Percentiles rank a stretch among this genome's conserved stretches.
Evolutionary conservation across 2,113 vertebrate genomes (phyloP).

Genomic region (Dipodomys stephensi): DNA sequence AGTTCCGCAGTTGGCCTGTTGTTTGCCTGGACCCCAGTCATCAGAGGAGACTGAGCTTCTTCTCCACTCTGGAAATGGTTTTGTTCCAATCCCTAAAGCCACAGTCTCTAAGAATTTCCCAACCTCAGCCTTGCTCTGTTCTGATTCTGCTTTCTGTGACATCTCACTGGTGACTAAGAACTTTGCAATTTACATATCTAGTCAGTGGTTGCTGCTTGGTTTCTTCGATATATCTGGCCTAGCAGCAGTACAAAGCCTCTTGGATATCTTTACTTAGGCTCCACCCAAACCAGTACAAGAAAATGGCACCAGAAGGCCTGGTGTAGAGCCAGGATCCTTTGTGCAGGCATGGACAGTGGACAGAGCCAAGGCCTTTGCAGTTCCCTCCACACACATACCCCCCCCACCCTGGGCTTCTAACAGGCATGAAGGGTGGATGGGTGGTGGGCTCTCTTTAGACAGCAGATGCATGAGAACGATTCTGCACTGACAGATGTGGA

Average conservation of each 20-base stretch:
- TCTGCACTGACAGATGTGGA: background rate
- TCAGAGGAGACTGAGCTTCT: background rate
- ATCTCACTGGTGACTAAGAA: background rate
- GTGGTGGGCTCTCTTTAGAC: background rate
- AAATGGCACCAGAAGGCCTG: background rate
- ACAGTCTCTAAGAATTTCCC: background rate
- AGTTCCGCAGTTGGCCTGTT: background rate
- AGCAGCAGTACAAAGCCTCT: background rate
- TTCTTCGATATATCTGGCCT: background rate
- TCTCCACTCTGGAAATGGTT: background rate
- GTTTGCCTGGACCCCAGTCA: background rate
- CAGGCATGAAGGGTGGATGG: too few relatives aligned
- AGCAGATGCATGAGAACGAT: too few relatives aligned
- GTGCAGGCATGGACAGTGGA: fast-evolving
- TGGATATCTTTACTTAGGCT: background rate
- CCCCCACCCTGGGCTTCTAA: too few relatives aligned
- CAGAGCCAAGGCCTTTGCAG: too few relatives aligned
- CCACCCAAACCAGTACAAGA: background rate
- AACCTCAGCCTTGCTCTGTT: background rate
- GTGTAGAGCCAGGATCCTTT: background rate
- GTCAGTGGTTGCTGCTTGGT: background rate
- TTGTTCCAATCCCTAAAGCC: background rate
- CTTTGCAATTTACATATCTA: background rate
- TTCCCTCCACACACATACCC: too few relatives aligned
- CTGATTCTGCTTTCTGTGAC: background rate